Evolutionary conservation across 2,888 invertebrate genomes (phyloP).

Genomic region (Eupithecia exiguata): DNA sequence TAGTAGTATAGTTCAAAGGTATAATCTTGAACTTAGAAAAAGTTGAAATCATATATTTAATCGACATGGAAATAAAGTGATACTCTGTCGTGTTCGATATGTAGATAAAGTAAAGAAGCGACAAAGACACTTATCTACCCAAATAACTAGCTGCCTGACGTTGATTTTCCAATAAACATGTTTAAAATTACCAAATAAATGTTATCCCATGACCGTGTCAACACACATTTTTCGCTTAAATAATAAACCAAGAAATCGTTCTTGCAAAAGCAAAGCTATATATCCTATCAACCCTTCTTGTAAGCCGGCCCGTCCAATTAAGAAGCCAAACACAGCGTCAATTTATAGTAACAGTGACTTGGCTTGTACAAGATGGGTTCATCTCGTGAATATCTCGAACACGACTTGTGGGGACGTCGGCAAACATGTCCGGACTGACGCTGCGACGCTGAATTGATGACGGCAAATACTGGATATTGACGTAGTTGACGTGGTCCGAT

Average conservation of each 20-base stretch:
- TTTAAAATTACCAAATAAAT: neutral
- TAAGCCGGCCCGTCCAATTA: conserved; percentile 63
- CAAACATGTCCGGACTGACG: conserved; percentile 58
- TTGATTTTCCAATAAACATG: neutral
- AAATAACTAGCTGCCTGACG: neutral
- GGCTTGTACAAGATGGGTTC: conserved; percentile 63
- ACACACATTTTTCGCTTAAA: neutral
- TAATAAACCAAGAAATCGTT: neutral
- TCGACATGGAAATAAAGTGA: no score
- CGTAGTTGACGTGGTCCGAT: conserved; percentile 9
- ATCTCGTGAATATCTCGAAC: conserved; percentile 72
- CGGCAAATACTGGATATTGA: conserved; percentile 60
- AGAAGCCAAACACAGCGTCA: conserved; percentile 68
- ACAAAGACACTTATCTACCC: neutral
- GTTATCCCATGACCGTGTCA: no score
- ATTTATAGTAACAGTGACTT: conserved; percentile 77
- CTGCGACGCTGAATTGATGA: conserved; percentile 59
- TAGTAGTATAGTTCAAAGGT: no score
- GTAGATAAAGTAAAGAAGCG: neutral
- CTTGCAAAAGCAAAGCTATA: conserved; percentile 30
- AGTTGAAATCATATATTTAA: no score
- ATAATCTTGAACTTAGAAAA: no score
- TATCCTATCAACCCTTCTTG: conserved; percentile 42
- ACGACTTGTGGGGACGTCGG: conserved; percentile 56
- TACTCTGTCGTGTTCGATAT: no score